Conservation (phyloP, 2,888 invertebrate genomes). For the Amphipoea oculea region DNA sequence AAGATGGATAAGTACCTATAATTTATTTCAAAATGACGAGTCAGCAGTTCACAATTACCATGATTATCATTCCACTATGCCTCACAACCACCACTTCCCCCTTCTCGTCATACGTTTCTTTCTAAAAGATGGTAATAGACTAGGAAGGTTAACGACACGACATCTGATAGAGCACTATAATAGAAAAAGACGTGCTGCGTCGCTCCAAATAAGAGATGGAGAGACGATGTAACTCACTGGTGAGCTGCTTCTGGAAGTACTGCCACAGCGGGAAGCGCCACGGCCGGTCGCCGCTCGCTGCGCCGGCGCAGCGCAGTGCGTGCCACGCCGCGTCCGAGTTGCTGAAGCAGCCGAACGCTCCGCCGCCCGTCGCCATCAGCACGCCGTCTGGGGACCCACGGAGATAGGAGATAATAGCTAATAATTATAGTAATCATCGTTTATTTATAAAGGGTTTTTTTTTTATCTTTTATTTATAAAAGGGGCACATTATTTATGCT, state of each 20-base stretch:
- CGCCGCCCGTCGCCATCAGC: slow-evolving; percentile 91
- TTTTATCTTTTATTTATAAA: not conserved
- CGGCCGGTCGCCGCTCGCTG: slow-evolving; percentile 93
- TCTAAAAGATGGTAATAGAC: too few relatives aligned
- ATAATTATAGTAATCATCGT: not conserved
- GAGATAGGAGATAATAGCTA: not conserved
- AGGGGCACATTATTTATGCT: not conserved
- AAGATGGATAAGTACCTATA: too few relatives aligned
- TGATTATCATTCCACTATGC: too few relatives aligned
- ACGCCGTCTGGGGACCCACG: slow-evolving; percentile 88
- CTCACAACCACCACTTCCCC: too few relatives aligned
- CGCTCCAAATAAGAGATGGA: not conserved
- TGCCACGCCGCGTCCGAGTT: slow-evolving; percentile 92
- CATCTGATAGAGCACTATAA: too few relatives aligned
- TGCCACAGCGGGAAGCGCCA: slow-evolving; percentile 95
- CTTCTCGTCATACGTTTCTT: too few relatives aligned
- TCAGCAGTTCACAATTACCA: too few relatives aligned
- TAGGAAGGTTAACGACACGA: too few relatives aligned
- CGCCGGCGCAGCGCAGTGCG: slow-evolving; percentile 91
- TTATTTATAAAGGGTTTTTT: not conserved
- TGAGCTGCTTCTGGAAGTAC: slow-evolving; percentile 91
- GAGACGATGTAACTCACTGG: slow-evolving; percentile 71
- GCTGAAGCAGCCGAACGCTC: slow-evolving; percentile 93
- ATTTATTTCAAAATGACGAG: too few relatives aligned
- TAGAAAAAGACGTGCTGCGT: not conserved